Evolutionary conservation across 2,888 invertebrate species (phyloP), one percentile per base, ranked within the genome.

Genomic region (Tetragnatha montana): DNA sequence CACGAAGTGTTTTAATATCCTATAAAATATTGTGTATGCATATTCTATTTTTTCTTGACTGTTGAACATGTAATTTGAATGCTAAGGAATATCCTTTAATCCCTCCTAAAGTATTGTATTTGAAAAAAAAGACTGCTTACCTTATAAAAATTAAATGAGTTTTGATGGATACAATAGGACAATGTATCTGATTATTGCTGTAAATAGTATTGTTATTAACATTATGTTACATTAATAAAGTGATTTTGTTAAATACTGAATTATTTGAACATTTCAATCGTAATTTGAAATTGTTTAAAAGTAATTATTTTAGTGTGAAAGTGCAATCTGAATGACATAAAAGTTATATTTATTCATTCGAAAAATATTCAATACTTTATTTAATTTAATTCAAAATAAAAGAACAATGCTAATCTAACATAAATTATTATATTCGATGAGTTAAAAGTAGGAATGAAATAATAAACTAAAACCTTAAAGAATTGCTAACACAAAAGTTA

Each of bases 201-300:
- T 88, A 87, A 19, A 88, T 82, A 73, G 71, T 60, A 49, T n/a
- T 88, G 78, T 88, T 88, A 78, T 51, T 12, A 22, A 87, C 81
- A 75, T 76, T 88, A 35, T 70, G 88, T 88, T 88, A 80, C n/a
- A 82, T 51, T 82, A 35, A 35, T 35, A 88, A 88, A 88, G 69
- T 68, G 35, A 78, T 82, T 88, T 88, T 88, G 81, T 88, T 82
- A 88, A 78, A 22, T 21, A 50, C 51, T 50, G 21, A 60, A 78
- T 60, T 60, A 14, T 4, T 4, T 60, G 10, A 4, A 17, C 10
- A 6, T 60, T 60, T 60, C 60, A 35, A 35, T 2, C 35, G 4
- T 35, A 35, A 4, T 35, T 35, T 4, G 35, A 35, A 35, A 4
- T 35, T 35, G 35, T 35, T n/a, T 35, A 35, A 35, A 35, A 35